These are phyloP conservation scores for Calliphora vomitoria DNA, from an alignment of 2,888 invertebrate species.

Conservation along the genomic window DNA sequence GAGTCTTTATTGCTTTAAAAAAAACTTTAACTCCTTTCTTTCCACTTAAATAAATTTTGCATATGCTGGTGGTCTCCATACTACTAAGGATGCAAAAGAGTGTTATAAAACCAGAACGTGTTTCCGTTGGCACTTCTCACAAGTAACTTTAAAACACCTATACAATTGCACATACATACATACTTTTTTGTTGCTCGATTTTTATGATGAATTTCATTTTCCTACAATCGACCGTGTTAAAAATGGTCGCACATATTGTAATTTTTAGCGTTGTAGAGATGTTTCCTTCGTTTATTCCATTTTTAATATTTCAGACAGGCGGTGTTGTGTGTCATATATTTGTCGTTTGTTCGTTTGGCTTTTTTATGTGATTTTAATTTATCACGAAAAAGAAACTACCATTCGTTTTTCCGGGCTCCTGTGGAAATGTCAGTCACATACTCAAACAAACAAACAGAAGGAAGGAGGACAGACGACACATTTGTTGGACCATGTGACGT, in stretches of 20 bases:
- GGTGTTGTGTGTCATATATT: neutral
- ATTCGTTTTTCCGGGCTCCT: neutral
- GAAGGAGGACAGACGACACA: neutral
- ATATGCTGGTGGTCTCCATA: no score
- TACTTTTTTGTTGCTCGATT: neutral
- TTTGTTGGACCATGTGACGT: conserved; percentile 54
- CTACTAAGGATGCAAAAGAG: no score
- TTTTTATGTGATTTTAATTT: conserved; percentile 38
- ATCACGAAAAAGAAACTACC: conserved; percentile 10
- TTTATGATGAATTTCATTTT: conserved; percentile 32
- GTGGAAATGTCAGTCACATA: conserved; percentile 23
- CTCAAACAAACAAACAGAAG: neutral
- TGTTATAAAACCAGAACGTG: no score
- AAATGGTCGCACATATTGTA: neutral
- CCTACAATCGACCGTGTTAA: conserved; percentile 17
- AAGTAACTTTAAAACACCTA: neutral
- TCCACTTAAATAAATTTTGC: no score
- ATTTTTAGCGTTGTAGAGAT: conserved; percentile 7
- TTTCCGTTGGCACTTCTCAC: no score
- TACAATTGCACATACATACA: no score
- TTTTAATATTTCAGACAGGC: conserved; percentile 38
- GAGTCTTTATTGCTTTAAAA: no score
- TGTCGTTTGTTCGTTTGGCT: neutral
- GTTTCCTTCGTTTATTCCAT: conserved; percentile 30
- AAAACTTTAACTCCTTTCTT: no score